These are phyloP conservation scores for Onychostoma macrolepis DNA, from an alignment of 2,113 vertebrate genomes.

Conservation along the genomic window DNA sequence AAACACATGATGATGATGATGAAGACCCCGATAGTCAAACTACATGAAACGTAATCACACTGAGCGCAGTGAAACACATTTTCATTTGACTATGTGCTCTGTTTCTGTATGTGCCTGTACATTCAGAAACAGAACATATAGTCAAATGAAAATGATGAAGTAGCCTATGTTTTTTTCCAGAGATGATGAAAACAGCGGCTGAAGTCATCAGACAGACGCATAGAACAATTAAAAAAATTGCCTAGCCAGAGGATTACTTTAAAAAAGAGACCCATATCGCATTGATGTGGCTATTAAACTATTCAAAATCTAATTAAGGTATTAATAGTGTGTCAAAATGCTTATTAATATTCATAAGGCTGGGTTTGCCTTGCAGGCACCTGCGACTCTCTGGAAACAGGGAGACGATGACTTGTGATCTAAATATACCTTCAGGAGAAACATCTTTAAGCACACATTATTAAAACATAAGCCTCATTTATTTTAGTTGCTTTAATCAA, in stretches of 20 bases:
- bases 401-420: neutral
- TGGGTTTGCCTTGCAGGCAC: neutral
- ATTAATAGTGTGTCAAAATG: neutral
- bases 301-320: neutral
- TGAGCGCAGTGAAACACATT: neutral
- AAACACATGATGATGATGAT: neutral
- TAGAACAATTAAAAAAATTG: neutral
- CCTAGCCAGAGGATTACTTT: neutral
- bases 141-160: too few relatives aligned
- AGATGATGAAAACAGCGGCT: too few relatives aligned
- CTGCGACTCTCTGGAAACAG: neutral
- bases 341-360: neutral
- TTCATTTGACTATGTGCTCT: too few relatives aligned
- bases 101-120: too few relatives aligned
- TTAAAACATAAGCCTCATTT: neutral
- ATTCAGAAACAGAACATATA: too few relatives aligned
- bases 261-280: neutral
- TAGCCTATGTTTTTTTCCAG: too few relatives aligned
- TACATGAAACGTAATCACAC: too few relatives aligned
- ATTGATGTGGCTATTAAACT: neutral
- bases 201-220: too few relatives aligned
- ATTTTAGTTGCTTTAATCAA: neutral
- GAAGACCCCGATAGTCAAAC: too few relatives aligned
- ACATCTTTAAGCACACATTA: neutral
- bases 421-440: neutral